Evolutionary conservation across 2,113 vertebrate genomes (phyloP).

Genomic region (Ramphastos sulfuratus): DNA sequence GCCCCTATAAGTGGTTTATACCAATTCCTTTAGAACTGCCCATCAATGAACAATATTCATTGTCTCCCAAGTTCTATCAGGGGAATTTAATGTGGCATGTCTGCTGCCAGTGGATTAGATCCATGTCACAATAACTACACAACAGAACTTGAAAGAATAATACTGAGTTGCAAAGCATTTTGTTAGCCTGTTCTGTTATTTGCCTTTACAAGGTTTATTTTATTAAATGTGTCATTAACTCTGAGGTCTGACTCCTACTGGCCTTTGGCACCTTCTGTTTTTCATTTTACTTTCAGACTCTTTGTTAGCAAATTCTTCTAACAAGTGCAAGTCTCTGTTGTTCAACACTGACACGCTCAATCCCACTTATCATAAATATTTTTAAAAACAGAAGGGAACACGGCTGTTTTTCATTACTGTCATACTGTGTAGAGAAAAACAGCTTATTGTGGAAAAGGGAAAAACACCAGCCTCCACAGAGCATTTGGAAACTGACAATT

Average conservation of each 20-base stretch:
- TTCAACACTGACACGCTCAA: slow-evolving; percentile 35
- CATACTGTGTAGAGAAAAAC: slow-evolving; percentile 64
- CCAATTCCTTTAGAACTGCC: not conserved
- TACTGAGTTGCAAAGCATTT: not conserved
- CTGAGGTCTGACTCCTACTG: not conserved
- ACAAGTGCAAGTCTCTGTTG: slow-evolving; percentile 36
- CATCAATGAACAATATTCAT: not conserved
- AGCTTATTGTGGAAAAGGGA: slow-evolving; percentile 63
- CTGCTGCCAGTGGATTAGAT: not conserved
- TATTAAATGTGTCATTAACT: slow-evolving; percentile 2
- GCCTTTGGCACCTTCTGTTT: not conserved
- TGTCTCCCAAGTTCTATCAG: not conserved
- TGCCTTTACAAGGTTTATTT: slow-evolving; percentile 9
- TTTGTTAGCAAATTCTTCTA: slow-evolving; percentile 50
- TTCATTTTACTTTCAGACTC: slow-evolving; percentile 21
- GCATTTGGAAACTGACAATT: slow-evolving; percentile 75
- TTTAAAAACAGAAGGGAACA: slow-evolving; percentile 66
- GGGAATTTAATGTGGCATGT: not conserved
- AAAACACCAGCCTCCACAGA: slow-evolving; percentile 24
- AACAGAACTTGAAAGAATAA: not conserved
- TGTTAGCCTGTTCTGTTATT: not conserved
- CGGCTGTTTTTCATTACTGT: slow-evolving; percentile 74
- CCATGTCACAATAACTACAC: not conserved
- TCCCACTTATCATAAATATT: slow-evolving; percentile 61
- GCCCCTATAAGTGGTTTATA: not conserved